Evolutionary conservation across 2,113 vertebrate species (phyloP).

Genomic region (Donacobius atricapilla): DNA sequence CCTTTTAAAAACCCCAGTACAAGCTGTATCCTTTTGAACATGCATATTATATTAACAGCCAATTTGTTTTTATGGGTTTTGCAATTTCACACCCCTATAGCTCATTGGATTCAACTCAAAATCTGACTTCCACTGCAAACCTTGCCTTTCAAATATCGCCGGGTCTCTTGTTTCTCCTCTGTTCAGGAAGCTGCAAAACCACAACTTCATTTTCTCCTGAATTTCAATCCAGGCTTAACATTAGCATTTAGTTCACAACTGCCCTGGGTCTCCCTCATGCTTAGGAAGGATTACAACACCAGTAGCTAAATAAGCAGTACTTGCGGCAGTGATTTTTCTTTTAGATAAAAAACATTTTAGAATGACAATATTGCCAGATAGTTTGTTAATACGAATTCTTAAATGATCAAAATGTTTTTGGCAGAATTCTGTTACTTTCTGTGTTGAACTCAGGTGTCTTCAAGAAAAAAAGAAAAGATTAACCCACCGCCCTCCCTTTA

Average conservation of each 20-base stretch:
- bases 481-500: rapidly evolving
- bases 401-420: neutral
- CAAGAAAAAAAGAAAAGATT: neutral
- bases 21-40: neutral
- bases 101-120: neutral
- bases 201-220: neutral
- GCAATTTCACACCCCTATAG: neutral
- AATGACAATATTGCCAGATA: neutral
- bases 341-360: neutral
- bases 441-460: neutral
- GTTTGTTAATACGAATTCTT: neutral
- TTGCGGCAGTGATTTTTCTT: neutral
- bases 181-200: neutral
- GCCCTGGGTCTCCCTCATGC: neutral
- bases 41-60: neutral
- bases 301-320: neutral
- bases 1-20: neutral
- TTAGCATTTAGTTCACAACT: neutral
- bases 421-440: neutral
- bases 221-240: neutral
- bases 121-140: neutral
- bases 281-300: neutral
- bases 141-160: neutral
- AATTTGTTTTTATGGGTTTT: neutral
- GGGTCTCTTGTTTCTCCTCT: neutral